These are phyloP conservation scores for Phrynosoma blainvillii DNA, from an alignment of 2,113 vertebrate genomes.

Conservation along the genomic window DNA sequence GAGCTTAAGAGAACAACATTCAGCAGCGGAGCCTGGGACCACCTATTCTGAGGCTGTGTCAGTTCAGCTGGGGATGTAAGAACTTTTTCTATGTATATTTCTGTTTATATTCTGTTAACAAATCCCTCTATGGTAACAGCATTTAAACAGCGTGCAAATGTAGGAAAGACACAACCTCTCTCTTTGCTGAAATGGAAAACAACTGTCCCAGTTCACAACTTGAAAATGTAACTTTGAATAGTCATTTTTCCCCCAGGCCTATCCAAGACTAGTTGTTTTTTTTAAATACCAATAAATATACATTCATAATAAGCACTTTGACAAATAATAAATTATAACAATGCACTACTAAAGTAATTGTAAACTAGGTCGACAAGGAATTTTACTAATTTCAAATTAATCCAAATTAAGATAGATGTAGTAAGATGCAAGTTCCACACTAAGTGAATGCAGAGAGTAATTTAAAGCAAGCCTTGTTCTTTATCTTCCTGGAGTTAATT, in stretches of 20 bases:
- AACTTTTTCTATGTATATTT: too few species aligned
- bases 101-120: too few species aligned
- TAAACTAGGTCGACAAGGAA: background rate
- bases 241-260: background rate
- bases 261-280: background rate
- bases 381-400: background rate
- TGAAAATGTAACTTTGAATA: background rate
- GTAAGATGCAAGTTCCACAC: background rate
- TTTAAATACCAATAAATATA: background rate
- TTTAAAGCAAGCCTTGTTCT: constrained; percentile 4
- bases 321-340: constrained; percentile 6
- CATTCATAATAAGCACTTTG: background rate
- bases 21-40: too few species aligned
- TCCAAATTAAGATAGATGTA: constrained; percentile 22
- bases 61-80: too few species aligned
- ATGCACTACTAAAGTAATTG: constrained; percentile 2
- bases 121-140: background rate
- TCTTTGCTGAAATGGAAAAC: background rate
- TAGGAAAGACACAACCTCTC: background rate
- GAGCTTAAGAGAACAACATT: too few species aligned
- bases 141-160: background rate
- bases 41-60: too few species aligned
- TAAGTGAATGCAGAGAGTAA: background rate
- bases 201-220: background rate
- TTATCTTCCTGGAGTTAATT: constrained; percentile 11